A percentile compares a stretch with the other conserved stretches of the same genome.
Evolutionary conservation across 2,113 vertebrate species (phyloP).

Genomic region (Zosterops lateralis): DNA sequence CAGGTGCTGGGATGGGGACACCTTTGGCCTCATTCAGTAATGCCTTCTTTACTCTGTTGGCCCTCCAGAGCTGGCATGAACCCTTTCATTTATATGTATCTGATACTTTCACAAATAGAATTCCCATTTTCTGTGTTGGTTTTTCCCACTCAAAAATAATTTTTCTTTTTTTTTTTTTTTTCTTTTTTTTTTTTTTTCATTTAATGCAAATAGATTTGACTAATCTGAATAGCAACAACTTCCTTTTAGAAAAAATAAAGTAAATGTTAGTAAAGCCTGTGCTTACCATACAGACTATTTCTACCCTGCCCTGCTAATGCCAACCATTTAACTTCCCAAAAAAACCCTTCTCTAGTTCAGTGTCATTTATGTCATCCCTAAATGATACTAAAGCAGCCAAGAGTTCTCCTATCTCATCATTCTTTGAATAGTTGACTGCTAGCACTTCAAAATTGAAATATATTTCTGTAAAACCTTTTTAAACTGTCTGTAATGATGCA

Average conservation of each 20-base stretch:
- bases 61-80: background rate
- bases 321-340: background rate
- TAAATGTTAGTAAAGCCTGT: background rate
- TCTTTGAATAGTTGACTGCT: background rate
- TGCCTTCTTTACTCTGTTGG: background rate
- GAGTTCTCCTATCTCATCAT: background rate
- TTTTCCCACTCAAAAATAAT: background rate
- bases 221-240: background rate
- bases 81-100: background rate
- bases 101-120: background rate
- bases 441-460: background rate
- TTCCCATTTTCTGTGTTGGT: background rate
- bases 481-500: constrained; percentile 5
- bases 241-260: background rate
- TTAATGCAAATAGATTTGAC: background rate
- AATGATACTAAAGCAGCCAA: background rate
- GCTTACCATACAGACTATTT: background rate
- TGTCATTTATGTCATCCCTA: background rate
- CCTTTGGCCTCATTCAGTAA: background rate
- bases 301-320: background rate
- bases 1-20: background rate
- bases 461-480: constrained; percentile 19
- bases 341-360: background rate
- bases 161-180: background rate
- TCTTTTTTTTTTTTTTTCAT: too few species aligned